Percentiles rank a stretch among this genome's conserved stretches.
Conservation (phyloP, 1,140 invertebrate species). For the Nomia melanderi region DNA sequence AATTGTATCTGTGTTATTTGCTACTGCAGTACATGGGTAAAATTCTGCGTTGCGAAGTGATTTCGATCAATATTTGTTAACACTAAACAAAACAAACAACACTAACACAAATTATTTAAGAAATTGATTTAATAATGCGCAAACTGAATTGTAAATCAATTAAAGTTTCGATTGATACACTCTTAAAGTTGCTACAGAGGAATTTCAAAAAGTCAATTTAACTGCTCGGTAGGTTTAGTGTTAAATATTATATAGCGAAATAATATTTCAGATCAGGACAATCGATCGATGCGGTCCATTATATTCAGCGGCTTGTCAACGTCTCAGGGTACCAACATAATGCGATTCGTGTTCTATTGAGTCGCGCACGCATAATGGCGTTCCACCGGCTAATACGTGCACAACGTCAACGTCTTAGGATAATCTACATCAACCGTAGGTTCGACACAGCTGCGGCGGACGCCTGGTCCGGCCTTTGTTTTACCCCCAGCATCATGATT, state of each 20-base stretch:
- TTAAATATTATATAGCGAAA: no score
- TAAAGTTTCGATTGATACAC: no score
- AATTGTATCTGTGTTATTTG: no score
- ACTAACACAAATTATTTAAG: no score
- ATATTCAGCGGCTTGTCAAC: slow-evolving; percentile 55
- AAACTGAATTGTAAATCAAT: no score
- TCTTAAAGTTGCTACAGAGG: no score
- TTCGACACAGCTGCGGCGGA: slow-evolving; percentile 55
- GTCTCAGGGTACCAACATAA: slow-evolving; percentile 48
- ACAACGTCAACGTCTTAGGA: slow-evolving; percentile 62
- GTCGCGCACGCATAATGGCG: slow-evolving; percentile 53
- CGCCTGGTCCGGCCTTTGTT: slow-evolving; percentile 52
- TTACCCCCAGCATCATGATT: slow-evolving; percentile 46
- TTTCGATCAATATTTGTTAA: neutral
- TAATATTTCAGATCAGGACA: slow-evolving; percentile 40
- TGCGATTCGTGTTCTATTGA: slow-evolving; percentile 63
- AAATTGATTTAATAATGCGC: no score
- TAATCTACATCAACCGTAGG: slow-evolving; percentile 59
- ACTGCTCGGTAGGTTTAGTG: no score
- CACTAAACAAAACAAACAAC: no score
- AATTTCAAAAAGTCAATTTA: no score
- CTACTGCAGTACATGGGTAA: no score
- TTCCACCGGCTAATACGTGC: slow-evolving; percentile 42
- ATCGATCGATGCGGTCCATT: slow-evolving; percentile 54
- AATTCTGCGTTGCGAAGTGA: no score